Evolutionary conservation across 2,797 vertebrate genomes (phyloP), one percentile per base, ranked within the genome.

Genomic region (Catharus ustulatus): DNA sequence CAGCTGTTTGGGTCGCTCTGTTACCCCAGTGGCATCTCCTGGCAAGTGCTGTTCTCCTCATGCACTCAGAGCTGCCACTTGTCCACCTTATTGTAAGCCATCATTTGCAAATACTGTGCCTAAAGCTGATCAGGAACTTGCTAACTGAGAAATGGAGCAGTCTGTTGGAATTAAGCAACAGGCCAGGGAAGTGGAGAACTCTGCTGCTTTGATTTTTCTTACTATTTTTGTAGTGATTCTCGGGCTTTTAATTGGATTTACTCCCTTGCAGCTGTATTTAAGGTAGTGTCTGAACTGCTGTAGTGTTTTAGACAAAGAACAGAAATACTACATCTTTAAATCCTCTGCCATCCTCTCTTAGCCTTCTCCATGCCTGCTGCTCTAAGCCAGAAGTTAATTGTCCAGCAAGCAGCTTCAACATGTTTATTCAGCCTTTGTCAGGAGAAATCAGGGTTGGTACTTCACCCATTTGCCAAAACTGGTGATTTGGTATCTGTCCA

Each of bases 321-420:
- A 76, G 51, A 72, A 95, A 94, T 89, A 68, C 82, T 94, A 80
- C 90, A 82, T 94, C 95, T 95, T 95, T 96, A 95, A 96, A 91
- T 85, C 42, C 84, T 95, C 52, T 34, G 85, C 74, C 89, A 7
- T 92, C 13, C 40, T 82, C 89, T 84, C 52, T 64, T 71, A 59
- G 66, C 84, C 91, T n/a, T 74, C 84, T 93, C 84, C 46, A 62
- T 85, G 84, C 78, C 81, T 21, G 32, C 87, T 84, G 91, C 82
- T 93, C 62, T 66, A 9, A 46, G 79, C 57, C 75, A 80, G 61
- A 78, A 92, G 62, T 90, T 58, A 64, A 55, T 52, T 84, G 67
- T 88, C 80, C 27, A 84, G 74, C 85, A 68, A 92, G 82, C 89
- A 79, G 76, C 46, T 94, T 93, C 2, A 6, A 17, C 27, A 1